These are phyloP conservation scores for Pitta sordida DNA, from an alignment of 2,113 vertebrate species.

Conservation along the genomic window DNA sequence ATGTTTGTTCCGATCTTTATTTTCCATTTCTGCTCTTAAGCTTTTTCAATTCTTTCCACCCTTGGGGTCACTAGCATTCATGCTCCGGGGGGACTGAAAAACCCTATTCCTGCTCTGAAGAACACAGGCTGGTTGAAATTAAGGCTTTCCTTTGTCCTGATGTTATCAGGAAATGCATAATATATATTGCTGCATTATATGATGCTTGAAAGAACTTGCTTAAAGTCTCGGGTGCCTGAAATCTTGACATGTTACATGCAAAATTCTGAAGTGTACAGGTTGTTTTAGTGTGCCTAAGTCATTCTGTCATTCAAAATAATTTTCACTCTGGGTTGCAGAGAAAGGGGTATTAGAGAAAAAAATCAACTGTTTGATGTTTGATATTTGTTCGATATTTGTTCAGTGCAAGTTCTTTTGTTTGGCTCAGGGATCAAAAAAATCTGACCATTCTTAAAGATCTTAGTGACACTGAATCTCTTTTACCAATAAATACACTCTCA, in stretches of 20 bases:
- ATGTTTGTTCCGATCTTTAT: not conserved
- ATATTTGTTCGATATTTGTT: not conserved
- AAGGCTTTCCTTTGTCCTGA: not conserved
- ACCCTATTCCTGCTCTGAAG: not conserved
- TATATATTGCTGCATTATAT: not conserved
- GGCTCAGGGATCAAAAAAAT: not conserved
- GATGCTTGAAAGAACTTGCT: not conserved
- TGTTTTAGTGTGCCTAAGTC: not conserved
- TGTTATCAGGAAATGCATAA: not conserved
- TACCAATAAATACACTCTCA: not conserved
- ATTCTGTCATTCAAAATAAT: not conserved
- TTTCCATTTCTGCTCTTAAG: not conserved
- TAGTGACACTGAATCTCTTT: not conserved
- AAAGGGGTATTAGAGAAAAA: not conserved
- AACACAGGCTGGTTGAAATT: not conserved
- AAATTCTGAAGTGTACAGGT: not conserved
- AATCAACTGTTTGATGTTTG: accelerated
- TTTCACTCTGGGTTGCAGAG: not conserved
- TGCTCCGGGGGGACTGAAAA: not conserved
- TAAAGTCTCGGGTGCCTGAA: not conserved
- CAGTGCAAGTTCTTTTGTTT: not conserved
- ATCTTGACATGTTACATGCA: accelerated
- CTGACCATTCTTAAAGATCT: not conserved
- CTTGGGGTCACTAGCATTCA: not conserved
- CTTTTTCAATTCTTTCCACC: not conserved